Percentiles rank a stretch among this genome's conserved stretches.
phyloP scores from a whole-genome alignment of 2,888 invertebrate species.

The Rhogogaster chlorosoma region DNA sequence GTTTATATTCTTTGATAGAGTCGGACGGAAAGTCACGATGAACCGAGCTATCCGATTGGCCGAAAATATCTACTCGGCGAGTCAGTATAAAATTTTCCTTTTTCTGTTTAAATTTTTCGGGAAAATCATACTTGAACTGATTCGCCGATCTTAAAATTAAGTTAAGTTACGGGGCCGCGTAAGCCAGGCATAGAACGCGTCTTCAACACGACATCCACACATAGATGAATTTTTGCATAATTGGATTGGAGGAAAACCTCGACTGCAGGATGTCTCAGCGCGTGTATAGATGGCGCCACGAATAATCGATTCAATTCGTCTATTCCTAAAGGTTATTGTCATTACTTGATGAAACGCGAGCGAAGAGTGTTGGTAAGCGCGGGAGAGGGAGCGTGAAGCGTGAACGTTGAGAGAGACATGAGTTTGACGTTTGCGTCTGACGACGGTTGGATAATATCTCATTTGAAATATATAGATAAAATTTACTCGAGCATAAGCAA shows the following conservation, averaged over 20 bases:
- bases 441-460: constrained; percentile 79
- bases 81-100: not conserved
- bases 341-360: not conserved
- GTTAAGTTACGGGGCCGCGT: too few relatives aligned
- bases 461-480: constrained; percentile 77
- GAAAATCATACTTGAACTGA: too few relatives aligned
- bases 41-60: not conserved
- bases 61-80: not conserved
- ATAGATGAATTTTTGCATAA: too few relatives aligned
- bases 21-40: not conserved
- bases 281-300: not conserved
- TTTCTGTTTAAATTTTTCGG: not conserved
- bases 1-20: not conserved
- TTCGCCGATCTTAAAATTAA: too few relatives aligned
- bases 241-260: not conserved
- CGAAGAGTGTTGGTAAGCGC: not conserved
- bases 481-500: constrained; percentile 75
- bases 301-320: not conserved
- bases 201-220: too few relatives aligned
- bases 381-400: not conserved
- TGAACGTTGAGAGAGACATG: constrained; percentile 70
- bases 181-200: too few relatives aligned
- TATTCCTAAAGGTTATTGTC: not conserved
- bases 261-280: not conserved
- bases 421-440: constrained; percentile 75